These are phyloP conservation scores for Diglossa cyanea DNA, from an alignment of 2,797 vertebrate species.

Conservation along the genomic window DNA sequence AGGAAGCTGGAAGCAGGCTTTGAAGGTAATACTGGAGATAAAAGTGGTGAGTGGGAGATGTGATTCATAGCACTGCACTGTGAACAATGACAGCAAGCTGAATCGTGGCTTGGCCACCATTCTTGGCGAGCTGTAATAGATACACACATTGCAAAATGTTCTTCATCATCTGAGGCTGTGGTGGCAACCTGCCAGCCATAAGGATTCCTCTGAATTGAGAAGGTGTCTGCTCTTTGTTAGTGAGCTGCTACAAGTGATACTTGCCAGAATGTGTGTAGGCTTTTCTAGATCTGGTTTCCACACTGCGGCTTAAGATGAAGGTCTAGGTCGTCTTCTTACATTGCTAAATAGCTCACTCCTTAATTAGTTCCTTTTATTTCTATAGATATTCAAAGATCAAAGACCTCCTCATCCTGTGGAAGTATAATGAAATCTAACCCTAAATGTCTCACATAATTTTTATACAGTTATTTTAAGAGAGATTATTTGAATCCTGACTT, in stretches of 20 bases:
- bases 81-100: neutral
- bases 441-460: conserved; percentile 30
- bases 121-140: neutral
- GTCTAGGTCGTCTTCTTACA: neutral
- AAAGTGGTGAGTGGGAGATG: conserved; percentile 29
- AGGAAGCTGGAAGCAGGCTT: conserved; percentile 48
- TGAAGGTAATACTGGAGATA: conserved; percentile 30
- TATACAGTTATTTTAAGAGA: conserved; percentile 31
- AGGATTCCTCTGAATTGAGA: neutral
- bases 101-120: neutral
- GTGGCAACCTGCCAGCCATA: neutral
- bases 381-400: conserved; percentile 6
- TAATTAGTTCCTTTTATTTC: conserved; percentile 38
- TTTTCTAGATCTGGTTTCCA: neutral
- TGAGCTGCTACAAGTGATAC: neutral
- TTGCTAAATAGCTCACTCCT: neutral
- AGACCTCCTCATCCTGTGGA: neutral
- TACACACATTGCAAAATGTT: neutral
- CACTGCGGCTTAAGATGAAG: neutral
- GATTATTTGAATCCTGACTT: conserved; percentile 26
- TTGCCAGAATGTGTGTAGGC: neutral
- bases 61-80: conserved; percentile 13
- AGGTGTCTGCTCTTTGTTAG: neutral
- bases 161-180: neutral
- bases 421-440: conserved; percentile 26